A percentile compares a stretch with the other conserved stretches of the same genome.
Conservation (phyloP, 2,888 invertebrate species). For the Sinhomidia bicolor region DNA sequence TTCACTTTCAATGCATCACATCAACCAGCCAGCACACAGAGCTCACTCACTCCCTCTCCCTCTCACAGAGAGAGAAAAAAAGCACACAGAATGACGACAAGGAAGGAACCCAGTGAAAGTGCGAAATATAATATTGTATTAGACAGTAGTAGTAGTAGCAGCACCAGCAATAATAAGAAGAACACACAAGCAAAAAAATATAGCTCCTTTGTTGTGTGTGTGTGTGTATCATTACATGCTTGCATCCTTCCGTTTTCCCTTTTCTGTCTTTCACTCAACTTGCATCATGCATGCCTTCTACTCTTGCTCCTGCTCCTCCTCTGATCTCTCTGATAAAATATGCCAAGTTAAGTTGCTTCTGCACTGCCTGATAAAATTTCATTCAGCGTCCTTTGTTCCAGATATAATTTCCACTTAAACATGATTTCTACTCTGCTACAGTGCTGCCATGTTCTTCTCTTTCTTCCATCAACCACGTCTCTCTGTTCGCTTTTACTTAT, state of each 20-base stretch:
- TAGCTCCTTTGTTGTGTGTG: conserved; percentile 45
- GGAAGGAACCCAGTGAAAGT: conserved; percentile 45
- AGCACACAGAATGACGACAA: conserved; percentile 31
- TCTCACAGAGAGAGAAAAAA: too few relatives aligned
- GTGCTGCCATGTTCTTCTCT: background rate
- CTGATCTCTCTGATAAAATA: conserved; percentile 28
- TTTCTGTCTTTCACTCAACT: conserved; percentile 56
- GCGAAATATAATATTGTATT: conserved; percentile 8
- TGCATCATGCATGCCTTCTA: too few relatives aligned
- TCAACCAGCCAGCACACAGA: conserved; percentile 25
- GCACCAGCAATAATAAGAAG: background rate
- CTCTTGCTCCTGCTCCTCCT: too few relatives aligned
- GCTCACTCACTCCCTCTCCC: too few relatives aligned
- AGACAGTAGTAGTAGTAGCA: conserved; percentile 6
- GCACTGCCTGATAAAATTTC: conserved; percentile 58
- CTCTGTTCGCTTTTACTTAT: background rate
- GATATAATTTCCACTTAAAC: conserved; percentile 69
- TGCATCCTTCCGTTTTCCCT: conserved; percentile 4
- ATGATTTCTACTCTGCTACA: conserved; percentile 24
- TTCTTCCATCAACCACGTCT: too few relatives aligned
- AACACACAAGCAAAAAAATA: background rate
- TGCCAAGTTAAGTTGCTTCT: conserved; percentile 20
- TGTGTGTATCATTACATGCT: conserved; percentile 49
- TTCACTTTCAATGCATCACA: conserved; percentile 52
- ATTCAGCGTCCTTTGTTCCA: conserved; percentile 59